phyloP scores from a whole-genome alignment of 2,888 invertebrate species.

The Serripes groenlandicus region DNA sequence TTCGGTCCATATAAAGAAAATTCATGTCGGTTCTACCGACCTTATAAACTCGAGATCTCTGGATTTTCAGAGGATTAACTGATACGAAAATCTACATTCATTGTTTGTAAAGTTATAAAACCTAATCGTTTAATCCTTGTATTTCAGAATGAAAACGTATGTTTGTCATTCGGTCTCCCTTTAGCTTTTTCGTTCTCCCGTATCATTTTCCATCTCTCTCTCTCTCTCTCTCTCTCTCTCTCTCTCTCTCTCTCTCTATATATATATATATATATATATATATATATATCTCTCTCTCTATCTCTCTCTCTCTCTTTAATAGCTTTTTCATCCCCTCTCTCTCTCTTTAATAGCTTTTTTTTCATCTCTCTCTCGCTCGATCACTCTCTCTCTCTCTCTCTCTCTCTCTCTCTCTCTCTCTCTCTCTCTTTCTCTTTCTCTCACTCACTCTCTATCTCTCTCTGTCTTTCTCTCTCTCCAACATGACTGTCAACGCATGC shows the following conservation, averaged over 20 bases:
- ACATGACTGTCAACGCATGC: no score
- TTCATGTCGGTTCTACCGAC: no score
- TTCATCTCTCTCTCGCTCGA: background rate
- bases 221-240: background rate
- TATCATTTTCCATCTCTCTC: background rate
- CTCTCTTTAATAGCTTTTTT: background rate
- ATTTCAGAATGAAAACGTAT: no score
- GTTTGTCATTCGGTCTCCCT: no score
- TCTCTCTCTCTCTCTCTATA: background rate
- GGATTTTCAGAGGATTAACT: no score
- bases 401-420: background rate
- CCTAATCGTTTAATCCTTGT: background rate
- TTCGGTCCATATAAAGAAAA: no score
- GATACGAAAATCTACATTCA: no score
- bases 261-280: background rate
- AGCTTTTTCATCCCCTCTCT: background rate
- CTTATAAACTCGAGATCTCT: no score
- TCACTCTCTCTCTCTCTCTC: slow-evolving; percentile 7
- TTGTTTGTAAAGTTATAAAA: background rate
- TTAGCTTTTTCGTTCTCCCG: background rate
- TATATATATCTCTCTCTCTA: background rate
- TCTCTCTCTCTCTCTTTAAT: background rate
- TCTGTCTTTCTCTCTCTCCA: background rate
- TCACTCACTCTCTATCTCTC: slow-evolving; percentile 7
- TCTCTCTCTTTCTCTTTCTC: slow-evolving; percentile 6